Evolutionary conservation across 2,113 vertebrate species (phyloP), one percentile per base, ranked within the genome.

Genomic region (Isichthys henryi): DNA sequence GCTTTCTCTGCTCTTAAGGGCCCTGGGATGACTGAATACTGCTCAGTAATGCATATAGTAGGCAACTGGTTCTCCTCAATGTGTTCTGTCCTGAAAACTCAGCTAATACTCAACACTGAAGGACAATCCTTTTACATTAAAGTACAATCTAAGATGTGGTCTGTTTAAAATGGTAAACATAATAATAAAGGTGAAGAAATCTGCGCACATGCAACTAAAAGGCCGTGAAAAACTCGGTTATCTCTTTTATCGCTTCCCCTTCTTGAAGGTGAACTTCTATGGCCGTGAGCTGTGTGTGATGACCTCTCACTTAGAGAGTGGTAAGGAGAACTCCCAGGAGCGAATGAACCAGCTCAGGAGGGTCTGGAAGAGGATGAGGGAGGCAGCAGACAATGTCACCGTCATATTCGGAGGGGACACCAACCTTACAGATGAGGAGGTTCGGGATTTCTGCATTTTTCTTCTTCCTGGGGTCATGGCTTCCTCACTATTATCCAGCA

Each of bases 321-420:
- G 95, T 48, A 96, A 92, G 93, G 0, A 90, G 0, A 94, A 94
- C 19, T 91, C 96, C 3, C 49, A 92, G 49, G 97, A 97, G 89
- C 94, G 97, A 9, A 1, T 95, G 1, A 96, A 94, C 53, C 97
- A 98, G 87, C 92, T 98, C 56, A 92, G 94, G 80, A 92, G 91
- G 1, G 96, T 96, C 45, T 91, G 97, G 10, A 93, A 94, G 10
- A 94, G 93, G 93, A 97, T 97, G 91, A 94, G 94, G 77, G 92
- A 96, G 88, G 92, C 91, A 31, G 93, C 96, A 0, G 92, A 94
- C 74, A 93, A 95, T n/a, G 89, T 94, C 48, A 95, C 95, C 0
- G 96, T 97, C 83, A 95, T 98, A 92, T 98, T 97, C 93, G 97
- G 96, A 90, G 97, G 97, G 23, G 97, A 97, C 90, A 97, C 97